phyloP scores from a whole-genome alignment of 2,113 vertebrate genomes.

The Rhea americana region DNA sequence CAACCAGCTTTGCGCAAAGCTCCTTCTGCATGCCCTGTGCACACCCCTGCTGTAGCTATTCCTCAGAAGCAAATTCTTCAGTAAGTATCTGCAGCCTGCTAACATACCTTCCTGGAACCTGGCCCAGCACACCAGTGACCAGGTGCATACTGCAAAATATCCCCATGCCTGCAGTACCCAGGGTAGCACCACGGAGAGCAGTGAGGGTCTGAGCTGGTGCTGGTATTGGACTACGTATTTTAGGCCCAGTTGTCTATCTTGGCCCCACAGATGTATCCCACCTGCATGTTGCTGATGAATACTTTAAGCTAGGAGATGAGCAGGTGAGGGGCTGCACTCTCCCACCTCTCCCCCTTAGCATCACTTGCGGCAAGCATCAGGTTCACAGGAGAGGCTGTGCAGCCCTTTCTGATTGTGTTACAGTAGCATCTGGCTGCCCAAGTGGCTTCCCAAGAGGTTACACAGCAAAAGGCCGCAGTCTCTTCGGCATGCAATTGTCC shows the following conservation, averaged over 20 bases:
- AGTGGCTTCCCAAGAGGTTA: neutral
- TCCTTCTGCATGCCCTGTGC: neutral
- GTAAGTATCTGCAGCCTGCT: neutral
- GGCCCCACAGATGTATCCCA: neutral
- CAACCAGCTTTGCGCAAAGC: neutral
- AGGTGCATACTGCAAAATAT: neutral
- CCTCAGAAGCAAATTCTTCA: neutral
- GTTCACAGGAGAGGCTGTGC: neutral
- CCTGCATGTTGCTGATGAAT: neutral
- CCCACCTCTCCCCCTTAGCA: neutral
- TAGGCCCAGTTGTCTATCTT: neutral
- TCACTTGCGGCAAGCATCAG: neutral
- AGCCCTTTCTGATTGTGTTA: neutral
- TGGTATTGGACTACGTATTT: neutral
- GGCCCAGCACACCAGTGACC: neutral
- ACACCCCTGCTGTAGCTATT: neutral
- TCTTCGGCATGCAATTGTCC: neutral
- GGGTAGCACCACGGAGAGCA: neutral
- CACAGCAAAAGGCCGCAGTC: neutral
- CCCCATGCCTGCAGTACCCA: neutral
- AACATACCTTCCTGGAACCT: too few species aligned
- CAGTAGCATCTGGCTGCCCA: neutral
- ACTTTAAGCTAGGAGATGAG: neutral
- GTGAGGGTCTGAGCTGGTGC: neutral
- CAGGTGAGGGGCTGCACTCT: fast-evolving